phyloP scores from a whole-genome alignment of 1,140 invertebrate genomes.

The Amphibalanus amphitrite region DNA sequence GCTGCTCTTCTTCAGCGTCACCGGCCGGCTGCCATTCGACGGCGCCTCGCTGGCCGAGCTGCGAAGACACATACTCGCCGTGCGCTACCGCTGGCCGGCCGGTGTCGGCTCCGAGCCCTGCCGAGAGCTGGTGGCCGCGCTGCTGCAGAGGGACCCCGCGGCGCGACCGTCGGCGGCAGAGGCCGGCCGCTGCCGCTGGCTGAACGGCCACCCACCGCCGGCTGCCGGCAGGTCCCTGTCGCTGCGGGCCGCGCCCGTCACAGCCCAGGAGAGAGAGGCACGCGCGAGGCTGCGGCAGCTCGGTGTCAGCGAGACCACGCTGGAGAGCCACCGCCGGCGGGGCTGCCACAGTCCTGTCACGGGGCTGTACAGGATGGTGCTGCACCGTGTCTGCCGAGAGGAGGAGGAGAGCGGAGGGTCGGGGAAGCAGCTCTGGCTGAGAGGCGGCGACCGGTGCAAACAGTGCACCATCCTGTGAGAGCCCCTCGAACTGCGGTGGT shows the following conservation, averaged over 20 bases:
- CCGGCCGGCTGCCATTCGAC: constrained; percentile 46
- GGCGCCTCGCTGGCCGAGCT: constrained; percentile 13
- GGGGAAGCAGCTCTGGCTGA: no score
- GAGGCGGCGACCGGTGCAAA: no score
- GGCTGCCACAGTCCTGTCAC: neutral
- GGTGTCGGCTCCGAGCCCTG: neutral
- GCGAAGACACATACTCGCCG: constrained; percentile 15
- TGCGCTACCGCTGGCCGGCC: constrained; percentile 9
- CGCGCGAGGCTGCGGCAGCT: neutral
- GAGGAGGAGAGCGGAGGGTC: neutral
- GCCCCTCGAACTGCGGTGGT: no score
- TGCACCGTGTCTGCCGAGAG: neutral
- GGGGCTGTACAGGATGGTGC: neutral
- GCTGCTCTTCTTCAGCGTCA: constrained; percentile 59
- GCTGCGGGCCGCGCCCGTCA: neutral
- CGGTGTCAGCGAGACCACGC: neutral
- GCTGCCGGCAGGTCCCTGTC: neutral
- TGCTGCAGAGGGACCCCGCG: neutral
- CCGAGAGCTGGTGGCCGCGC: constrained; percentile 7
- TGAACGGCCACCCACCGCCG: neutral
- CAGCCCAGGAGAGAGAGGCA: neutral
- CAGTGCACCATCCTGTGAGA: no score
- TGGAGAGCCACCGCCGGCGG: neutral
- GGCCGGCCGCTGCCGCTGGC: neutral
- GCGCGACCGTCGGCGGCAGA: neutral